Evolutionary conservation across 2,797 vertebrate species (phyloP).

Genomic region (Coluber constrictor): DNA sequence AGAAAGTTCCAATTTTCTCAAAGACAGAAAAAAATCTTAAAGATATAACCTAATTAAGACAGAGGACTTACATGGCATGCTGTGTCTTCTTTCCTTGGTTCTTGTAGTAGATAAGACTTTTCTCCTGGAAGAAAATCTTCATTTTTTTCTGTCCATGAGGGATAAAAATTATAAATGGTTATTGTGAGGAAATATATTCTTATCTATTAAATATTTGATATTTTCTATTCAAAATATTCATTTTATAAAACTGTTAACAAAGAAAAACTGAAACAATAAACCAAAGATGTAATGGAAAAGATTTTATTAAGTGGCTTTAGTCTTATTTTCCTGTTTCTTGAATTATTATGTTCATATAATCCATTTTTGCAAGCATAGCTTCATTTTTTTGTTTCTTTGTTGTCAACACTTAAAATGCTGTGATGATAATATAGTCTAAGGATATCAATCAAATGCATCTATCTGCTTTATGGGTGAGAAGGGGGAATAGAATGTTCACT

Average conservation of each 20-base stretch:
- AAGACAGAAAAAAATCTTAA: neutral
- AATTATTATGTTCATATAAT: constrained; percentile 47
- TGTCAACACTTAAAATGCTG: constrained; percentile 48
- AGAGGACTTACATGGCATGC: constrained; percentile 63
- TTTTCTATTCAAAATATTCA: neutral
- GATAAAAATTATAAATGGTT: constrained; percentile 2
- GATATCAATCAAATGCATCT: constrained; percentile 21
- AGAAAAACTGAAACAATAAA: neutral
- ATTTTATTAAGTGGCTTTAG: constrained; percentile 40
- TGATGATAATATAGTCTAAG: constrained; percentile 18
- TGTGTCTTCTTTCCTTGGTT: constrained; percentile 62
- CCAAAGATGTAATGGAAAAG: constrained; percentile 26
- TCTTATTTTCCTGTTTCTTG: constrained; percentile 43
- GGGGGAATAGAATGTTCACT: neutral
- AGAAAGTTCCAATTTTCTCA: neutral
- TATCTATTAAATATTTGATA: neutral
- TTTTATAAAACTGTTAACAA: neutral
- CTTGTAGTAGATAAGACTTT: constrained; percentile 54
- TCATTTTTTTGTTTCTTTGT: constrained; percentile 42
- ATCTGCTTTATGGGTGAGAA: neutral
- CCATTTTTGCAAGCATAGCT: constrained; percentile 51
- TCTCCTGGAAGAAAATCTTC: constrained; percentile 62
- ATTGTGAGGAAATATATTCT: constrained; percentile 4
- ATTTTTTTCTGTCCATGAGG: constrained; percentile 49
- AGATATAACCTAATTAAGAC: neutral